These are phyloP conservation scores for Caenorhabditis sp. DNA, from an alignment of 2,888 invertebrate species.

Conservation along the genomic window DNA sequence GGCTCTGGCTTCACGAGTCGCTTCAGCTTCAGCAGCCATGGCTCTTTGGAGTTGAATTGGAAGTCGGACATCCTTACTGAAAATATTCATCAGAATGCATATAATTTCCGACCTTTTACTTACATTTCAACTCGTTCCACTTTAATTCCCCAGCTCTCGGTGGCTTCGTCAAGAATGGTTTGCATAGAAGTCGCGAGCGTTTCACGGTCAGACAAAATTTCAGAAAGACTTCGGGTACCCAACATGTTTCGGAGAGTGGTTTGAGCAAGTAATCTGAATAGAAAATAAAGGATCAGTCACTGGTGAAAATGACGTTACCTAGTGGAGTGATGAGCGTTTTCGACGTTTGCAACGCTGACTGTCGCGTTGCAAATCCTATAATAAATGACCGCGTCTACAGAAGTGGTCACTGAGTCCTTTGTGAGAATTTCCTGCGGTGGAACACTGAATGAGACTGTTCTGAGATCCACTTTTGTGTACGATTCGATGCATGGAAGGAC, in stretches of 20 bases:
- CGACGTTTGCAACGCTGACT: conserved; percentile 96
- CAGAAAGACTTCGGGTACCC: conserved; percentile 94
- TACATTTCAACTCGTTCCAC: conserved; percentile 79
- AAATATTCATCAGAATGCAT: not conserved
- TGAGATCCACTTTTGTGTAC: conserved; percentile 92
- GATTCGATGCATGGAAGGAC: conserved; percentile 88
- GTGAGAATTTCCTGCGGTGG: conserved; percentile 98
- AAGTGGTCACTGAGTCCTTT: conserved; percentile 96
- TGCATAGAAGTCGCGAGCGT: conserved; percentile 92
- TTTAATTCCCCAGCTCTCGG: conserved; percentile 81
- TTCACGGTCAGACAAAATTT: conserved; percentile 95
- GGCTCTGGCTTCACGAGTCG: conserved; percentile 87
- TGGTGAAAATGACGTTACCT: conserved; percentile 31
- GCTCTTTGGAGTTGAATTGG: conserved; percentile 93
- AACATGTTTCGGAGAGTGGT: conserved; percentile 86
- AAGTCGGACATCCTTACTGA: conserved; percentile 86
- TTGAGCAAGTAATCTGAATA: conserved; percentile 79
- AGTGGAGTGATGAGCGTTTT: conserved; percentile 84
- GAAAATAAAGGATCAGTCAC: not conserved
- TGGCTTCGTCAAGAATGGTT: conserved; percentile 80
- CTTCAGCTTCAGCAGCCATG: conserved; percentile 96
- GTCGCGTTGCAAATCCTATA: conserved; percentile 91
- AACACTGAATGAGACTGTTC: conserved; percentile 95
- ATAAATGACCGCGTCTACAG: conserved; percentile 88
- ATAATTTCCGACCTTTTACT: not conserved